Conservation (phyloP, 2,797 vertebrate species). For the Meriones psammophilus region DNA sequence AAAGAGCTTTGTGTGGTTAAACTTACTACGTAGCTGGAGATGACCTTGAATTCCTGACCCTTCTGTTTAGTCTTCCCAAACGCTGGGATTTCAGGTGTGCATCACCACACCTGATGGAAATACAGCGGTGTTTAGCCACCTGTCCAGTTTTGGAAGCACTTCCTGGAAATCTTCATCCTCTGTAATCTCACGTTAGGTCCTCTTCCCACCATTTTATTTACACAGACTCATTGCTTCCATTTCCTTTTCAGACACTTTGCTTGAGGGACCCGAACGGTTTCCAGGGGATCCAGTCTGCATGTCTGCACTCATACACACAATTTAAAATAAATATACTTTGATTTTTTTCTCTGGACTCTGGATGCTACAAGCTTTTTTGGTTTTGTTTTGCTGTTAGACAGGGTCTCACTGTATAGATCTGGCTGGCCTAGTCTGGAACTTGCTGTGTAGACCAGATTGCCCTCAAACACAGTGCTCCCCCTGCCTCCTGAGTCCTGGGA, state of each 20-base stretch:
- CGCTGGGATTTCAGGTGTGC: too few species aligned
- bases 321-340: neutral
- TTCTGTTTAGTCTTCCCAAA: neutral
- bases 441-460: neutral
- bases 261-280: neutral
- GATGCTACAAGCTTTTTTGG: neutral
- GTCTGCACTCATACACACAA: neutral
- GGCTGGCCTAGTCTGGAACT: neutral
- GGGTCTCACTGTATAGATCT: neutral
- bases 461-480: neutral
- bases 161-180: conserved; percentile 45
- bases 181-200: neutral
- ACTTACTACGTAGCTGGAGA: neutral
- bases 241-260: conserved; percentile 11
- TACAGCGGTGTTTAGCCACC: neutral
- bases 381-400: neutral
- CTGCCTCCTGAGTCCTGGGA: neutral
- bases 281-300: neutral
- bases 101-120: neutral
- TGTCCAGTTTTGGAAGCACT: conserved; percentile 45
- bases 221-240: neutral
- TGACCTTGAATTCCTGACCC: neutral
- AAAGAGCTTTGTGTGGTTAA: neutral
- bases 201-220: neutral
- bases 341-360: neutral